These are phyloP conservation scores for Furnarius figulus DNA, from an alignment of 2,113 vertebrate genomes.

Conservation along the genomic window DNA sequence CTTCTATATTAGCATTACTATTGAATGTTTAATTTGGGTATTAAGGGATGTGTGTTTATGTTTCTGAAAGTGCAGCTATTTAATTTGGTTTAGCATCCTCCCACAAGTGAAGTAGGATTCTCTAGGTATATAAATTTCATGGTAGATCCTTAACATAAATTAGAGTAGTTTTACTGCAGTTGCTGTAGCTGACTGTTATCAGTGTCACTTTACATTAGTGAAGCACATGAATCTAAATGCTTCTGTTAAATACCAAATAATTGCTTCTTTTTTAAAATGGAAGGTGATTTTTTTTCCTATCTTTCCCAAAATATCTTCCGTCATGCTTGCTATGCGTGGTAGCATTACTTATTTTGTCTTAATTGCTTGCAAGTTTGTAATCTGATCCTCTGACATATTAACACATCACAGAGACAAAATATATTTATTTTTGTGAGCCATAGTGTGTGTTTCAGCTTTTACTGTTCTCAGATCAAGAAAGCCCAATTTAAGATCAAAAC, in stretches of 20 bases:
- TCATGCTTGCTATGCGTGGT: neutral
- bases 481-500: constrained; percentile 5
- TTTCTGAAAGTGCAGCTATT: neutral
- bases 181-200: neutral
- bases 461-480: neutral
- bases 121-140: neutral
- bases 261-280: neutral
- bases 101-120: neutral
- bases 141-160: neutral
- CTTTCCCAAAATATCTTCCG: neutral
- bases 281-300: neutral
- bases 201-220: neutral
- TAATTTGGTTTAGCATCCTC: neutral
- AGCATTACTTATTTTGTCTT: neutral
- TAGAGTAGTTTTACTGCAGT: neutral
- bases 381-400: neutral
- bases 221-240: neutral
- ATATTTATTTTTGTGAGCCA: neutral
- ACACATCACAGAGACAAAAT: neutral
- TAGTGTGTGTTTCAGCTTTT: neutral
- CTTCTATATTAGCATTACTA: neutral
- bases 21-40: neutral
- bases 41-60: neutral
- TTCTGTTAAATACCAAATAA: neutral
- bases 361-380: neutral